Evolutionary conservation across 2,113 vertebrate species (phyloP).

Genomic region (Malurus elegans): DNA sequence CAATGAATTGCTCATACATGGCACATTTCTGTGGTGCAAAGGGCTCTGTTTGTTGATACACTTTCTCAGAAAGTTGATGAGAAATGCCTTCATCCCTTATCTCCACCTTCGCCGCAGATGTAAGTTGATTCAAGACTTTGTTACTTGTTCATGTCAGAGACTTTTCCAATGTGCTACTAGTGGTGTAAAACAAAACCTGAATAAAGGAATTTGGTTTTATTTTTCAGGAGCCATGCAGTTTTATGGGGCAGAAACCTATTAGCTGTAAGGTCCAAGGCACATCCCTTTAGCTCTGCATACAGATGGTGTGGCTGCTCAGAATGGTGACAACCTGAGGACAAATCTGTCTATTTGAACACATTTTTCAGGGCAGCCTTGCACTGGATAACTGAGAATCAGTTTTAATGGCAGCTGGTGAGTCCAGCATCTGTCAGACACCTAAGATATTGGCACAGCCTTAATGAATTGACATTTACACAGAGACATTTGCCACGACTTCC

Average conservation of each 20-base stretch:
- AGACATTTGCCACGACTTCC: not conserved
- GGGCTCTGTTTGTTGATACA: not conserved
- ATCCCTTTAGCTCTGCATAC: not conserved
- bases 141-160: not conserved
- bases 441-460: not conserved
- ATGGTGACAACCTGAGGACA: not conserved
- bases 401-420: not conserved
- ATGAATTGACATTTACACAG: not conserved
- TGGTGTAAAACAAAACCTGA: not conserved
- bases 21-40: not conserved
- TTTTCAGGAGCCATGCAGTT: not conserved
- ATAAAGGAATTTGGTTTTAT: not conserved
- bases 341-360: not conserved
- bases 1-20: rapidly evolving
- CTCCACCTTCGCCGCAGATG: not conserved
- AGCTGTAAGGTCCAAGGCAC: rapidly evolving
- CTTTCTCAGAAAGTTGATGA: not conserved
- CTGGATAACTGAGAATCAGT: not conserved
- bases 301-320: not conserved
- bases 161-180: not conserved
- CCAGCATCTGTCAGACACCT: not conserved
- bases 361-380: not conserved
- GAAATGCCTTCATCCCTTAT: not conserved
- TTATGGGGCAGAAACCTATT: not conserved
- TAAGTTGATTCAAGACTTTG: not conserved